Percentiles rank a stretch among this genome's conserved stretches.
phyloP scores from a whole-genome alignment of 2,888 invertebrate species.

The Ligdia adustata region DNA sequence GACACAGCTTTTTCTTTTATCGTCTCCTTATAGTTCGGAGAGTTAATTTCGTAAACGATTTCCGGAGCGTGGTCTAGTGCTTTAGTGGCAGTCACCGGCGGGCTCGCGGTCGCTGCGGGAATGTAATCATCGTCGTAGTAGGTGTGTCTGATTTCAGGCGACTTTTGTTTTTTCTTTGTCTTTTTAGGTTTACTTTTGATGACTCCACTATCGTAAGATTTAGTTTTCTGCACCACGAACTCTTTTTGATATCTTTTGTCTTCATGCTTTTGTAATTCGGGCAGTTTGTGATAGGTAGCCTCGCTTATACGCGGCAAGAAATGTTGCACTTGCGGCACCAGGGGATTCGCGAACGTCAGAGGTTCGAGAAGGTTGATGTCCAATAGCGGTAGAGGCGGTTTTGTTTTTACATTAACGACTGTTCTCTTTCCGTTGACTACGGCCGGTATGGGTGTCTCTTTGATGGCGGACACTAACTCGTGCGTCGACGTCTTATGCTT shows the following conservation, averaged over 20 bases:
- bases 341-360: conserved; percentile 70
- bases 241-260: conserved; percentile 61
- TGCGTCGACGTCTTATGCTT: conserved; percentile 44
- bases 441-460: conserved; percentile 55
- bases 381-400: conserved; percentile 64
- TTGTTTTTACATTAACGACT: conserved; percentile 61
- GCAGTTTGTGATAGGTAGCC: conserved; percentile 63
- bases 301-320: conserved; percentile 69
- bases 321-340: conserved; percentile 78
- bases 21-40: conserved; percentile 70
- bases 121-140: conserved; percentile 49
- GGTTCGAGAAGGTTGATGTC: conserved; percentile 74
- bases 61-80: conserved; percentile 60
- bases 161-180: conserved; percentile 56
- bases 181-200: conserved; percentile 53
- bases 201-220: conserved; percentile 55
- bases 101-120: conserved; percentile 44
- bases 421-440: conserved; percentile 66
- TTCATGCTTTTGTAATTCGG: conserved; percentile 47
- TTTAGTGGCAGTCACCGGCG: conserved; percentile 46
- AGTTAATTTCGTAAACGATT: conserved; percentile 66
- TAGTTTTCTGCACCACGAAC: conserved; percentile 57
- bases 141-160: conserved; percentile 46
- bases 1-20: conserved; percentile 66
- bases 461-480: conserved; percentile 51